phyloP scores from a whole-genome alignment of 2,797 vertebrate species.

The Cheirogaleus major region DNA sequence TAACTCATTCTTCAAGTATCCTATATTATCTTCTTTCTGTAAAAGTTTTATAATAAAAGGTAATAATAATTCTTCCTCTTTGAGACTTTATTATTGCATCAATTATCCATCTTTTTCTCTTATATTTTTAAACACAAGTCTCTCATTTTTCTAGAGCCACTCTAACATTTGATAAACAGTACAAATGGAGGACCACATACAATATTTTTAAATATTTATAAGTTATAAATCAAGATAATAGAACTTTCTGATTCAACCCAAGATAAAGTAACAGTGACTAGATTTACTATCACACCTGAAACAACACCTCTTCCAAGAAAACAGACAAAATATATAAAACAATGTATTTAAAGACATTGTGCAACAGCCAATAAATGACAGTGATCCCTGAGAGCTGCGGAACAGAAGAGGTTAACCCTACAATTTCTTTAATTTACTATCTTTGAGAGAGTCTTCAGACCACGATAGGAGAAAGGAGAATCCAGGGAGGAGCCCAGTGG shows the following conservation, averaged over 20 bases:
- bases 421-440: neutral
- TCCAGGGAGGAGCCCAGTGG: neutral
- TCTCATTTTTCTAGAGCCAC: neutral
- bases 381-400: neutral
- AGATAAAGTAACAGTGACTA: neutral
- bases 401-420: neutral
- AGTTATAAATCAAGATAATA: neutral
- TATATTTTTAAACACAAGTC: neutral
- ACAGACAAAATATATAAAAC: neutral
- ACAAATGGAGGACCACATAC: neutral
- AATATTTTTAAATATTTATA: neutral
- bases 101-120: neutral
- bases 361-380: neutral
- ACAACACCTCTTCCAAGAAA: neutral
- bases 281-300: slow-evolving; percentile 22
- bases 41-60: slow-evolving; percentile 5
- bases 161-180: neutral
- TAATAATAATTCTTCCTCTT: neutral
- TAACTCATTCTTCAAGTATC: neutral
- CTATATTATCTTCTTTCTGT: neutral
- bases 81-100: neutral
- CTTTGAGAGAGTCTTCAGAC: neutral
- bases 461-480: neutral
- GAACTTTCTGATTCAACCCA: neutral
- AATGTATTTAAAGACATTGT: neutral